These are phyloP conservation scores for Habroteleia sp. DNA, from an alignment of 2,888 invertebrate species.

Conservation along the genomic window DNA sequence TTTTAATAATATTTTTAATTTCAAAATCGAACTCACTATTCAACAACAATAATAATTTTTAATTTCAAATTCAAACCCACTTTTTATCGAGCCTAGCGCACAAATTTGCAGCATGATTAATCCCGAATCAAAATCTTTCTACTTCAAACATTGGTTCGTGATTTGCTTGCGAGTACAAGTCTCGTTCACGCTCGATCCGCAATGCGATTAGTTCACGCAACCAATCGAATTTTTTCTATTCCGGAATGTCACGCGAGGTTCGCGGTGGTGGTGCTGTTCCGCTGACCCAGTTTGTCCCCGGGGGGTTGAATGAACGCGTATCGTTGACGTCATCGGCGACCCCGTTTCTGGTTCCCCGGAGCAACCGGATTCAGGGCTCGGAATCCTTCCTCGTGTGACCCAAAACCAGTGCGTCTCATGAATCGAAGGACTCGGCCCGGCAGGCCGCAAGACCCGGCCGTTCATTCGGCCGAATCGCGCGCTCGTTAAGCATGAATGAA, in stretches of 20 bases:
- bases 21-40: too few relatives aligned
- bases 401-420: slow-evolving; percentile 69
- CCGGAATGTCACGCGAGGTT: slow-evolving; percentile 5
- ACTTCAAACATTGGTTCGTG: too few relatives aligned
- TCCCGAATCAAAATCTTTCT: too few relatives aligned
- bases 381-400: slow-evolving; percentile 70
- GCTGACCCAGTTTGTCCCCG: slow-evolving; percentile 76
- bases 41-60: too few relatives aligned
- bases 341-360: slow-evolving; percentile 77
- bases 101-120: too few relatives aligned
- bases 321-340: slow-evolving; percentile 77
- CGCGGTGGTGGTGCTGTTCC: slow-evolving; percentile 61
- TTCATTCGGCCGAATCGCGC: slow-evolving; percentile 61
- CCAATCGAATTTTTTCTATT: neutral
- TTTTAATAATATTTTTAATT: too few relatives aligned
- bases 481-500: slow-evolving; percentile 70
- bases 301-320: slow-evolving; percentile 78
- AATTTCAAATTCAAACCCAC: too few relatives aligned
- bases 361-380: slow-evolving; percentile 68
- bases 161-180: too few relatives aligned
- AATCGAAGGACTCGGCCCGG: slow-evolving; percentile 70
- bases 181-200: too few relatives aligned
- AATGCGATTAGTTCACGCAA: too few relatives aligned
- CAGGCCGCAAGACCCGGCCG: slow-evolving; percentile 48
- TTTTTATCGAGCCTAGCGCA: too few relatives aligned